These are phyloP conservation scores for Drosophila quinaria DNA, from an alignment of 2,888 invertebrate species.

Conservation along the genomic window DNA sequence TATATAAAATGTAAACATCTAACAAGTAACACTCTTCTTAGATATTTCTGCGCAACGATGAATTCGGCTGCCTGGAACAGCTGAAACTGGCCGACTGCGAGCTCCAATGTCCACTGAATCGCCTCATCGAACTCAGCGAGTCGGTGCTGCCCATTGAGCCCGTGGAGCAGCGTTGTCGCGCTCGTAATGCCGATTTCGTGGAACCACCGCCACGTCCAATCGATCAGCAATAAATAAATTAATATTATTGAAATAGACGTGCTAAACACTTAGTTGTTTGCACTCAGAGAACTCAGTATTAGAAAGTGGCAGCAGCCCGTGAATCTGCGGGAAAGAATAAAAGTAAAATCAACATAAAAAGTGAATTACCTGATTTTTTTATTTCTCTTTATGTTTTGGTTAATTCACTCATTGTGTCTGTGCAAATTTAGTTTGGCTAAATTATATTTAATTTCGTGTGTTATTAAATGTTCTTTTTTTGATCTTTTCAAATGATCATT, in stretches of 20 bases:
- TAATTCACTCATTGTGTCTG: conserved; percentile 35
- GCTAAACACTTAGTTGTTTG: conserved; percentile 9
- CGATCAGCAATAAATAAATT: conserved; percentile 57
- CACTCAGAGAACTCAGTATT: conserved; percentile 54
- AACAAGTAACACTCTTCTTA: conserved; percentile 18
- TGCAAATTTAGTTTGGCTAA: conserved; percentile 8
- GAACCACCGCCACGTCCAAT: conserved; percentile 86
- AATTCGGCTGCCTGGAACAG: conserved; percentile 86
- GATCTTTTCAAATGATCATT: conserved; percentile 16
- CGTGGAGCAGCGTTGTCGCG: conserved; percentile 87
- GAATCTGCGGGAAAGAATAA: conserved; percentile 1
- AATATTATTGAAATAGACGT: conserved; percentile 3
- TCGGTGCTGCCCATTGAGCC: conserved; percentile 87
- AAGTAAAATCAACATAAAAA: conserved; percentile 17
- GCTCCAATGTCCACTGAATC: conserved; percentile 87
- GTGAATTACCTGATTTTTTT: conserved; percentile 1
- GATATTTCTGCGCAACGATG: conserved; percentile 86
- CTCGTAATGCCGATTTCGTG: conserved; percentile 87
- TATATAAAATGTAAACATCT: not conserved
- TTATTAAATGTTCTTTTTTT: conserved; percentile 24
- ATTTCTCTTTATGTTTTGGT: not conserved
- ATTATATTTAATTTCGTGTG: conserved; percentile 41
- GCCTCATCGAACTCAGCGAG: conserved; percentile 86
- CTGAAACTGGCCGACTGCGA: conserved; percentile 88
- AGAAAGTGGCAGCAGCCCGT: conserved; percentile 24